Evolutionary conservation across 2,113 vertebrate genomes (phyloP).

Genomic region (Trochalopteron elliotii): DNA sequence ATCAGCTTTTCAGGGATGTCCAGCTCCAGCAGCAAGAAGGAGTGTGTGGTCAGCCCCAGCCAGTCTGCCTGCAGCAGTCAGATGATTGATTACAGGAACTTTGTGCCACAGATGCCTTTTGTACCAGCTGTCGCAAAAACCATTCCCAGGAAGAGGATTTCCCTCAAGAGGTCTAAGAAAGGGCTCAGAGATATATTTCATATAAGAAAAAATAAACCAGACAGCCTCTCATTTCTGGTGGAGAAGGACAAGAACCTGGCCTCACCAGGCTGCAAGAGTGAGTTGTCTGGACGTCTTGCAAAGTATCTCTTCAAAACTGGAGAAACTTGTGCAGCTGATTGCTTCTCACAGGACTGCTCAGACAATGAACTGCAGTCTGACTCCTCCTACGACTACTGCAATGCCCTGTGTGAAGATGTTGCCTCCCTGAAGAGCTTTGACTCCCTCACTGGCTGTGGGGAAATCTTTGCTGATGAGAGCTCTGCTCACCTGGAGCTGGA

Average conservation of each 20-base stretch:
- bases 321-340: conserved; percentile 54
- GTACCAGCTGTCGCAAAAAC: conserved; percentile 85
- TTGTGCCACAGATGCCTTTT: conserved; percentile 87
- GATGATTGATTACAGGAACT: conserved; percentile 84
- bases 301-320: conserved; percentile 53
- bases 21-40: conserved; percentile 49
- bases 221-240: conserved; percentile 60
- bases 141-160: conserved; percentile 84
- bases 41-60: conserved; percentile 53
- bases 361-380: conserved; percentile 78
- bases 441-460: conserved; percentile 86
- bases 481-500: conserved; percentile 74
- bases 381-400: conserved; percentile 75
- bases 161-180: conserved; percentile 82
- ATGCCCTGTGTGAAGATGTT: conserved; percentile 79
- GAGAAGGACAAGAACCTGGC: conserved; percentile 58
- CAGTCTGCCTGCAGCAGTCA: conserved; percentile 63
- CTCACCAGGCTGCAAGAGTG: conserved; percentile 37
- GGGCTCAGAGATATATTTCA: conserved; percentile 82
- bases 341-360: conserved; percentile 70
- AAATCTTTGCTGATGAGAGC: conserved; percentile 86
- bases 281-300: neutral
- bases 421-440: conserved; percentile 86
- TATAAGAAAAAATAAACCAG: conserved; percentile 76
- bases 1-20: conserved; percentile 77